Conservation (phyloP, 2,888 invertebrate species). For the Noctua pronuba region DNA sequence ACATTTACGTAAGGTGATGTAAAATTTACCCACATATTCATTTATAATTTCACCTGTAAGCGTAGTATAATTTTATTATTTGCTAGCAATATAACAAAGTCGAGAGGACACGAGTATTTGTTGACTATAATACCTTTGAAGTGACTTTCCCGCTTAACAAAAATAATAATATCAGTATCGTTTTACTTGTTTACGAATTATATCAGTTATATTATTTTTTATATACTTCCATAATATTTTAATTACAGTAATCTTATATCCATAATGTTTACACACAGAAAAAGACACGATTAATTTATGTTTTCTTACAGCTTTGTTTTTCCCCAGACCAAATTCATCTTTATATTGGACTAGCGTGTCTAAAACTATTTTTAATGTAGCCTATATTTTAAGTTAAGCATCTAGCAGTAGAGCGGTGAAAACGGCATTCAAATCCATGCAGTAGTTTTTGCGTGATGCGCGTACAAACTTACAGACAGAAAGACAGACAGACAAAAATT, state of each 20-base stretch:
- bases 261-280: slow-evolving; percentile 35
- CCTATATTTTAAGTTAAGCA: too few relatives aligned
- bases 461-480: too few relatives aligned
- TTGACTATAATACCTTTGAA: slow-evolving; percentile 10
- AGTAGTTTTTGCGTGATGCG: too few relatives aligned
- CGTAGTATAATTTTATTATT: not conserved
- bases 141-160: slow-evolving; percentile 6
- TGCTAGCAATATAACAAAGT: not conserved
- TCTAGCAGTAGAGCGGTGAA: too few relatives aligned
- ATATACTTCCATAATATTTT: slow-evolving; percentile 37
- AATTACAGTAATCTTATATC: slow-evolving; percentile 15
- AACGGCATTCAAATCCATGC: too few relatives aligned
- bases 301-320: not conserved
- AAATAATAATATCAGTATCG: slow-evolving; percentile 14
- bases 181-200: slow-evolving; percentile 33
- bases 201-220: slow-evolving; percentile 26
- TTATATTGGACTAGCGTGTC: too few relatives aligned
- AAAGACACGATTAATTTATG: not conserved
- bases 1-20: not conserved
- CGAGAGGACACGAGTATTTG: not conserved
- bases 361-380: too few relatives aligned
- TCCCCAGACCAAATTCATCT: too few relatives aligned
- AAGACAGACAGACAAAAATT: too few relatives aligned
- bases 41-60: not conserved
- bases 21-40: not conserved